Evolutionary conservation across 2,113 vertebrate species (phyloP), one percentile per base, ranked within the genome.

Genomic region (Gymnocephalus cernua): DNA sequence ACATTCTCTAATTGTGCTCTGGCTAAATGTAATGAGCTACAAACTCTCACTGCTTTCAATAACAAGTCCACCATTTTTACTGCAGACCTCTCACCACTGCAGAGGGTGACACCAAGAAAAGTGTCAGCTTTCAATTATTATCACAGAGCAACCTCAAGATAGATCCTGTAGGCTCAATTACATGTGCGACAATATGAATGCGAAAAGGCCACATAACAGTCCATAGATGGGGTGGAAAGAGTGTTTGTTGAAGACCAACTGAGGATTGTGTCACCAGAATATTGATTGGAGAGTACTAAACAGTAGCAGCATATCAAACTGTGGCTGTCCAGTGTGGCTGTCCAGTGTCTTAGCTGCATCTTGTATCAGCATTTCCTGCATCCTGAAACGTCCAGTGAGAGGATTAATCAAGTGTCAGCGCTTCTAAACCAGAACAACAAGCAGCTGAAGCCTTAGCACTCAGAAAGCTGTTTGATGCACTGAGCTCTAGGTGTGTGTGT

Each of bases 391-490:
- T 75, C 57, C 32, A 35, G 57, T 19, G 47, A 77, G 38, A 23
- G 19, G 58, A 74, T 82, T 35, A 82, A 74, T 86, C 23, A 61
- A 56, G 68, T 44, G 70, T 86, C 83, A 58, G 70, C 15, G 11
- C 29, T 35, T 69, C 50, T 18, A 68, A 59, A 38, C 56, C 65
- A 56, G 69, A 73, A 47, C 68, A 62, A 68, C 44, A 47, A 25
- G 71, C 21, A 47, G 48, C 75, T 53, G 74, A 80, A 63, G 44
- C 54, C 38, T 67, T 32, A 23, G 53, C 44, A 41, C 11, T 19
- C 35, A 13, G 35, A 27, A 41, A 59, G 50, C 25, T 63, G 19
- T 69, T 41, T 56, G 75, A 61, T 51, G 50, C 5, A 32, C 65
- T 35, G 57, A 48, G 61, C 21, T 50, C 18, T 12, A 4, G 3